Conservation (phyloP, 2,797 vertebrate genomes). For the Erithacus rubecula region DNA sequence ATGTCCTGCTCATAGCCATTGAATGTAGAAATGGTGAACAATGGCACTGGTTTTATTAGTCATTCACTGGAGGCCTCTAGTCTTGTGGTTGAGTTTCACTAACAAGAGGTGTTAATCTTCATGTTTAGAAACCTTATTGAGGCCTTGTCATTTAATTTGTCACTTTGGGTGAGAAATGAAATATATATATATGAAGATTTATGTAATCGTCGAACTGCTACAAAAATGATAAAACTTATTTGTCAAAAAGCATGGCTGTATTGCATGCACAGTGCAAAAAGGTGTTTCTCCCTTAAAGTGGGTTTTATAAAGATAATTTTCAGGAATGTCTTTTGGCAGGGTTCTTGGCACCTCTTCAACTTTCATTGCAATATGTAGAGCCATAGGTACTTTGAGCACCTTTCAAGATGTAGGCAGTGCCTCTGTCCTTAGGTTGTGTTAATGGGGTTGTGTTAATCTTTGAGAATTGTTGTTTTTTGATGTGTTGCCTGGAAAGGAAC, state of each 20-base stretch:
- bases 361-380: not conserved
- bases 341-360: not conserved
- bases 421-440: not conserved
- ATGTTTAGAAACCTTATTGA: not conserved
- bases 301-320: not conserved
- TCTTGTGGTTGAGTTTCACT: not conserved
- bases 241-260: not conserved
- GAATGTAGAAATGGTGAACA: not conserved
- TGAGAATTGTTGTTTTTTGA: not conserved
- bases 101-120: not conserved
- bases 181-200: not conserved
- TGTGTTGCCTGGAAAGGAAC: too few relatives aligned
- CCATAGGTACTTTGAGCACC: too few relatives aligned
- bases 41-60: not conserved
- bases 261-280: not conserved
- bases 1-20: not conserved
- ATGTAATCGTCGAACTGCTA: not conserved
- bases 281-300: not conserved
- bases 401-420: not conserved
- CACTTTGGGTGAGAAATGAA: not conserved
- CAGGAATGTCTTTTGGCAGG: not conserved
- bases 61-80: not conserved
- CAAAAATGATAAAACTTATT: not conserved
- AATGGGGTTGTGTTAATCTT: rapidly evolving
- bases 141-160: not conserved